These are phyloP conservation scores for Pyrrhura leucotis DNA, from an alignment of 2,797 vertebrate species.

Conservation along the genomic window DNA sequence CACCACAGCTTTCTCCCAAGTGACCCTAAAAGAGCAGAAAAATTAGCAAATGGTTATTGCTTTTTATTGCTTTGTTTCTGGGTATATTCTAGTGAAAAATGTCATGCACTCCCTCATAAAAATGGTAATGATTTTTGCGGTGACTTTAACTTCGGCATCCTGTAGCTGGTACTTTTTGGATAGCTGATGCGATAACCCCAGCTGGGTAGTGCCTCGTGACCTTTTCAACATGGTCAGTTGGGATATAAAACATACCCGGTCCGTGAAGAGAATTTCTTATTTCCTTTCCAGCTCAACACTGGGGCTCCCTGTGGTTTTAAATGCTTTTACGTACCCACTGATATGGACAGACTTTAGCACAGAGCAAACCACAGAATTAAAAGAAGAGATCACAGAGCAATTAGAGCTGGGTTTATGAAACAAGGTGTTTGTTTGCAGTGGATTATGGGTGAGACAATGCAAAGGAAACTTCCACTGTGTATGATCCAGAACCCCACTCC, in stretches of 20 bases:
- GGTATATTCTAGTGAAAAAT: background rate
- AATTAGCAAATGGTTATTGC: background rate
- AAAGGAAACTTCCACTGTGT: background rate
- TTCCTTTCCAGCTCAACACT: background rate
- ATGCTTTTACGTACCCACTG: background rate
- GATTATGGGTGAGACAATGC: background rate
- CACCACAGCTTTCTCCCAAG: background rate
- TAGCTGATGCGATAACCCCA: rapidly evolving
- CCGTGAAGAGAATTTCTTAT: background rate
- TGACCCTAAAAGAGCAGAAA: background rate
- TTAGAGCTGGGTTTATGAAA: background rate
- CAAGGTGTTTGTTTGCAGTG: background rate
- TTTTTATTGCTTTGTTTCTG: background rate
- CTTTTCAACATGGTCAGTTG: background rate
- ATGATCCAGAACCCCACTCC: background rate
- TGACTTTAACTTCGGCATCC: background rate
- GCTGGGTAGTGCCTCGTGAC: background rate
- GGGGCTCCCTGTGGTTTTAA: background rate
- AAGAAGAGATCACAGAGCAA: background rate
- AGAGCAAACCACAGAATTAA: background rate
- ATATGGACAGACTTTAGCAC: background rate
- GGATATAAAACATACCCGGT: background rate
- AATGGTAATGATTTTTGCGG: background rate
- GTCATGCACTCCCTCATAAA: background rate
- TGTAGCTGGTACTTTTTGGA: background rate